phyloP scores from a whole-genome alignment of 2,888 invertebrate species.

The Lycocerus yunnanus region DNA sequence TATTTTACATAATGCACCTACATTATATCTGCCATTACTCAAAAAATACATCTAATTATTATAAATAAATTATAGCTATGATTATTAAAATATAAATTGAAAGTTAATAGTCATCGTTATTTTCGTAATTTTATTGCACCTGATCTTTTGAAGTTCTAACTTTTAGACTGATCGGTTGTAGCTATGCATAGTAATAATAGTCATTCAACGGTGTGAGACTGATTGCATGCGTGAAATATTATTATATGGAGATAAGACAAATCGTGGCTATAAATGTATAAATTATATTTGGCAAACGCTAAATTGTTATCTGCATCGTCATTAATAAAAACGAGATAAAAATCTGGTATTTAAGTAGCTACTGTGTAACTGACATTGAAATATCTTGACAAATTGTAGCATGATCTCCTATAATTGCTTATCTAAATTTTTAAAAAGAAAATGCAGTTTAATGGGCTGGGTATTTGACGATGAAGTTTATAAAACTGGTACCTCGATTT shows the following conservation, averaged over 20 bases:
- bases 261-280: not conserved
- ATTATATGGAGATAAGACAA: not conserved
- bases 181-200: conserved; percentile 1
- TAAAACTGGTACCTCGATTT: too few species aligned
- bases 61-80: not conserved
- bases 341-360: conserved; percentile 43
- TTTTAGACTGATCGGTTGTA: not conserved
- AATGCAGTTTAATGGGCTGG: too few species aligned
- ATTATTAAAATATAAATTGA: not conserved
- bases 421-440: not conserved
- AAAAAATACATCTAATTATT: not conserved
- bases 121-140: not conserved
- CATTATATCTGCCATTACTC: not conserved
- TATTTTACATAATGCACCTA: not conserved
- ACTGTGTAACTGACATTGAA: conserved; percentile 42
- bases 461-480: too few species aligned
- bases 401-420: conserved; percentile 38
- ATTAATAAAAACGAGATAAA: conserved; percentile 47
- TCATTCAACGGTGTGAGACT: not conserved
- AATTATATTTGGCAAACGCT: conserved; percentile 31
- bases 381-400: conserved; percentile 40
- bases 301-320: conserved; percentile 43
- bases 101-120: not conserved
- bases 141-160: not conserved
- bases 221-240: not conserved